Percentiles rank a stretch among this genome's conserved stretches.
These are phyloP conservation scores for Merodon equestris DNA, from an alignment of 2,888 invertebrate genomes.

Conservation along the genomic window DNA sequence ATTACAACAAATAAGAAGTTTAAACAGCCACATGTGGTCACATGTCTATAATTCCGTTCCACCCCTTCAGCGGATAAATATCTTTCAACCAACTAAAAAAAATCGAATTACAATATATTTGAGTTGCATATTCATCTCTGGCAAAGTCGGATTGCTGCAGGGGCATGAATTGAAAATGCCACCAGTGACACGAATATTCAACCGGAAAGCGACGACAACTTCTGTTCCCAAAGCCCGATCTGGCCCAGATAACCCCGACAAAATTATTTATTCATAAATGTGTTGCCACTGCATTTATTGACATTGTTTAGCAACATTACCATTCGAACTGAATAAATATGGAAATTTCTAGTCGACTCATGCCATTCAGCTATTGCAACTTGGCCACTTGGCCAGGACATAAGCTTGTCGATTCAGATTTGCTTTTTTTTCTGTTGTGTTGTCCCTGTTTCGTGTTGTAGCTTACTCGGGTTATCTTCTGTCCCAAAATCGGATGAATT, in stretches of 20 bases:
- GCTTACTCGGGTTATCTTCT: conserved; percentile 42
- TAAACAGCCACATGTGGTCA: too few relatives aligned
- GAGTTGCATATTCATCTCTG: too few relatives aligned
- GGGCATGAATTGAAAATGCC: conserved; percentile 36
- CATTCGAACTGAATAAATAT: conserved; percentile 70
- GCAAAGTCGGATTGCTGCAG: too few relatives aligned
- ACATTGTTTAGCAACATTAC: conserved; percentile 68
- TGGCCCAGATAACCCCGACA: conserved; percentile 36
- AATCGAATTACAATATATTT: too few relatives aligned
- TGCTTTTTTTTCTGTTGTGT: conserved; percentile 11
- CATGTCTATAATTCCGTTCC: too few relatives aligned
- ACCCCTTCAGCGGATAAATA: too few relatives aligned
- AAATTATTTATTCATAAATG: conserved; percentile 67
- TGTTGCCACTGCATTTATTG: conserved; percentile 69
- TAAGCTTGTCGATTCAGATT: background rate
- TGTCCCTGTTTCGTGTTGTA: conserved; percentile 24
- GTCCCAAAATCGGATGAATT: conserved; percentile 70
- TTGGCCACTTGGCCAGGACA: conserved; percentile 22
- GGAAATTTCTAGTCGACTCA: conserved; percentile 51
- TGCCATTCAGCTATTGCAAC: conserved; percentile 2
- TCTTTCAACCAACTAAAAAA: too few relatives aligned
- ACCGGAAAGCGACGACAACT: conserved; percentile 58
- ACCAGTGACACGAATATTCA: conserved; percentile 53
- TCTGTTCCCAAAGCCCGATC: conserved; percentile 14
- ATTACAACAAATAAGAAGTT: too few relatives aligned